phyloP scores from a whole-genome alignment of 2,888 invertebrate species.

The Onthophagus sagittarius region DNA sequence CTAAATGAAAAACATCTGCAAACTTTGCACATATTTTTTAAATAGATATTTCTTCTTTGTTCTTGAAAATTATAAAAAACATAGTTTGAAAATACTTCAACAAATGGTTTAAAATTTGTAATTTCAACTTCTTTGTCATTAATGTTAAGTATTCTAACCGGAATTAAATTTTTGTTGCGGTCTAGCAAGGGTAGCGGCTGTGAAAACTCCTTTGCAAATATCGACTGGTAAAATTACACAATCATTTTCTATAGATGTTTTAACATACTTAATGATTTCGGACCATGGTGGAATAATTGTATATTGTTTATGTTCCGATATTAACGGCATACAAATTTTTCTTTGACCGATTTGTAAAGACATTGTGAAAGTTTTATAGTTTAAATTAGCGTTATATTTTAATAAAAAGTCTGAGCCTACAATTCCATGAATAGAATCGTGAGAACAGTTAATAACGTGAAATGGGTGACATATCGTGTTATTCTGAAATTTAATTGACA shows the following conservation, averaged over 20 bases:
- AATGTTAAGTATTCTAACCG: background rate
- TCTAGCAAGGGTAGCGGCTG: background rate
- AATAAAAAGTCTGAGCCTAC: too few species aligned
- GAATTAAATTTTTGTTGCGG: background rate
- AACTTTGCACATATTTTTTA: conserved; percentile 28
- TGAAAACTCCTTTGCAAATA: background rate
- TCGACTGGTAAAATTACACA: background rate
- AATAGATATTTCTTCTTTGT: conserved; percentile 26
- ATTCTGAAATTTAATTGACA: too few species aligned
- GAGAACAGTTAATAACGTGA: background rate
- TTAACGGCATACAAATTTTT: conserved; percentile 4
- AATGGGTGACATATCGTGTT: too few species aligned
- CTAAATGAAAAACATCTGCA: conserved; percentile 27
- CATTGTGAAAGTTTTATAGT: background rate
- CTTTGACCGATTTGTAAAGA: background rate
- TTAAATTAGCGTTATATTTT: too few species aligned
- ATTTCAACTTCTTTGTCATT: background rate
- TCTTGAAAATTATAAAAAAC: background rate
- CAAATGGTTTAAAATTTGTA: background rate
- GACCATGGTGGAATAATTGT: conserved; percentile 1
- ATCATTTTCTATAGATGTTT: background rate
- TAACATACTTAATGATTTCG: conserved; percentile 1
- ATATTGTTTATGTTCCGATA: conserved; percentile 8
- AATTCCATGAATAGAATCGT: too few species aligned
- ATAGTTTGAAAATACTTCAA: background rate